Evolutionary conservation across 2,797 vertebrate species (phyloP).

Genomic region (Cygnus olor): DNA sequence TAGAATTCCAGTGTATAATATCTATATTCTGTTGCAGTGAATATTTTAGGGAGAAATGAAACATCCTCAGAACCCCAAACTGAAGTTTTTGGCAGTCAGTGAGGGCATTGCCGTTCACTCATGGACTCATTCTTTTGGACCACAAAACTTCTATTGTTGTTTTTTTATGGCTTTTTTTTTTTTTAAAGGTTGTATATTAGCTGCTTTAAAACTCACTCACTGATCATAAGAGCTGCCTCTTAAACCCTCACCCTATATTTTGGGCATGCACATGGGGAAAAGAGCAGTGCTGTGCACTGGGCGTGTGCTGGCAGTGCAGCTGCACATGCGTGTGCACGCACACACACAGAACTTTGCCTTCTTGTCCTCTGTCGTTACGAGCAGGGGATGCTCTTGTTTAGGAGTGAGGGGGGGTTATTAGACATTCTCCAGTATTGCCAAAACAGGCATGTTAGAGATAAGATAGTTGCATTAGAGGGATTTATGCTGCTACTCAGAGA

Average conservation of each 20-base stretch:
- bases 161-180: too few relatives aligned
- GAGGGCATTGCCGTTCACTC: background rate
- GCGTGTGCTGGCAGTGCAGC: fast-evolving
- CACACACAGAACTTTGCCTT: background rate
- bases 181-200: background rate
- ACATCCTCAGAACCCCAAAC: background rate
- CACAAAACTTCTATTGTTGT: background rate
- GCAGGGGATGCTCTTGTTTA: background rate
- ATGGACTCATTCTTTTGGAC: background rate
- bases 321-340: too few relatives aligned
- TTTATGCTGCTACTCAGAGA: conserved; percentile 19
- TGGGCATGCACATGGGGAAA: fast-evolving
- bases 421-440: background rate
- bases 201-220: background rate
- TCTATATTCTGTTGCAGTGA: fast-evolving
- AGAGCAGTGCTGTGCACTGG: too few relatives aligned
- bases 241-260: background rate
- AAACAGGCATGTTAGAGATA: conserved; percentile 1
- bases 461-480: background rate
- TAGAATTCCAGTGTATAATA: background rate
- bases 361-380: background rate
- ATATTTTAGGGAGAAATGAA: background rate
- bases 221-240: background rate
- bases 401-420: background rate
- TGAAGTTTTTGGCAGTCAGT: background rate